A percentile compares a stretch with the other conserved stretches of the same genome.
phyloP scores from a whole-genome alignment of 2,113 vertebrate species.

The Pelmatolapia mariae region DNA sequence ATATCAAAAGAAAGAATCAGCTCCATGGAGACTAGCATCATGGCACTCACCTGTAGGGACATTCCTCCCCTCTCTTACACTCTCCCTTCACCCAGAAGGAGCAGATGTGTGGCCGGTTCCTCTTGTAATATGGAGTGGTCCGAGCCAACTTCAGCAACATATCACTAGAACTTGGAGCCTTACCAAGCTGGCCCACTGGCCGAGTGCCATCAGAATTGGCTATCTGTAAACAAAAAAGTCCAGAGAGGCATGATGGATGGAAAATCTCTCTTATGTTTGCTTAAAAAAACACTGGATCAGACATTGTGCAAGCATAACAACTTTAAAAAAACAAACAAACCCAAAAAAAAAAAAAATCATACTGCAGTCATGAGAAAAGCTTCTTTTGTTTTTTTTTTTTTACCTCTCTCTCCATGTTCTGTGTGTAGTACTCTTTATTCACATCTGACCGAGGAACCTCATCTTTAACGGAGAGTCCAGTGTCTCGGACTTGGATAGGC shows the following conservation, averaged over 20 bases:
- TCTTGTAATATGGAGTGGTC: constrained; percentile 97
- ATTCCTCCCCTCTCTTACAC: constrained; percentile 97
- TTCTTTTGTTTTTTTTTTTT: background rate
- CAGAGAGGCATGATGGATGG: background rate
- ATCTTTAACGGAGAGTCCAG: constrained; percentile 90
- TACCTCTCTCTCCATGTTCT: constrained; percentile 98
- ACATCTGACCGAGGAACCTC: constrained; percentile 97
- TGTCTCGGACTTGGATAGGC: constrained; percentile 96
- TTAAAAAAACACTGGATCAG: background rate
- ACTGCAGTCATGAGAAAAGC: background rate
- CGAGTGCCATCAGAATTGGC: constrained; percentile 90
- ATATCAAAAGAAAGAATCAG: background rate
- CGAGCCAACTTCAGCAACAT: constrained; percentile 96
- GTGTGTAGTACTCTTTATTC: constrained; percentile 98
- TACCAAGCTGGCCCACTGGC: constrained; percentile 88
- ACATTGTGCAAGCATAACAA: background rate
- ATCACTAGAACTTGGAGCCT: constrained; percentile 90
- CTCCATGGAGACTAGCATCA: background rate
- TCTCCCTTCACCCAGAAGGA: constrained; percentile 99
- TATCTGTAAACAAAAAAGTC: constrained; percentile 72
- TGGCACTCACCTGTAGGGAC: constrained; percentile 86
- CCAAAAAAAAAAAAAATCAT: background rate
- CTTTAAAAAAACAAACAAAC: background rate
- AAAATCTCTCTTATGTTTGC: background rate
- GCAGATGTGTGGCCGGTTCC: constrained; percentile 96